phyloP scores from a whole-genome alignment of 2,888 invertebrate species.

The Sminthurides aquaticus region DNA sequence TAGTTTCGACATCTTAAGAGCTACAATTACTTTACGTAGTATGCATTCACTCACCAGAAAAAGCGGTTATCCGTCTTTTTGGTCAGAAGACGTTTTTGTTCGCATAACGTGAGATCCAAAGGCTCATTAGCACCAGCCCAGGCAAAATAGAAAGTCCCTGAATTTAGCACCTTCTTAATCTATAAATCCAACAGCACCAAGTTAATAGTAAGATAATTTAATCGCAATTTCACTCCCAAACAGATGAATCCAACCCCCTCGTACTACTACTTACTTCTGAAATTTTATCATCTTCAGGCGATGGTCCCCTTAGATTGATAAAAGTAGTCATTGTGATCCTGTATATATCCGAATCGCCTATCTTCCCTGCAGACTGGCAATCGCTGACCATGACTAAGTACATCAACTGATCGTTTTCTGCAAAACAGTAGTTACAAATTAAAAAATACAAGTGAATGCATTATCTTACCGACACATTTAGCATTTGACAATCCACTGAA shows the following conservation, averaged over 20 bases:
- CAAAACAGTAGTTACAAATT: constrained; percentile 18
- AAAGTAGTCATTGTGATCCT: constrained; percentile 88
- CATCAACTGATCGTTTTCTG: constrained; percentile 68
- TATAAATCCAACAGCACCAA: too few species aligned
- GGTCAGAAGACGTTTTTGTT: constrained; percentile 77
- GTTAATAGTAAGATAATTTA: too few species aligned
- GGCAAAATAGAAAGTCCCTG: constrained; percentile 98
- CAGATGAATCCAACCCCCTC: too few species aligned
- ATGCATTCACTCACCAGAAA: constrained; percentile 64
- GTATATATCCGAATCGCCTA: constrained; percentile 89
- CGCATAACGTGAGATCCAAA: constrained; percentile 88
- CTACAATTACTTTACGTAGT: background rate
- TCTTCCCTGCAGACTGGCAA: constrained; percentile 92
- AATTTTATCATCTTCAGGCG: constrained; percentile 55
- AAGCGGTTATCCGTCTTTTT: constrained; percentile 85
- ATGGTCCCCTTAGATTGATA: constrained; percentile 71
- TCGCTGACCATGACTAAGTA: constrained; percentile 91
- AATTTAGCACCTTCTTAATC: constrained; percentile 77
- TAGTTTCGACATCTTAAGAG: background rate
- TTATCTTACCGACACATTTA: too few species aligned
- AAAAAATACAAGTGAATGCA: too few species aligned
- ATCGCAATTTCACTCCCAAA: too few species aligned
- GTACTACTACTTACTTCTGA: constrained; percentile 53
- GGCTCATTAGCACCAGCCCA: constrained; percentile 59
- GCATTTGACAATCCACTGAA: too few species aligned